Base-by-base conservation (phyloP, 2,888 invertebrate genomes). In the Lepidochrysops patricia region DNA sequence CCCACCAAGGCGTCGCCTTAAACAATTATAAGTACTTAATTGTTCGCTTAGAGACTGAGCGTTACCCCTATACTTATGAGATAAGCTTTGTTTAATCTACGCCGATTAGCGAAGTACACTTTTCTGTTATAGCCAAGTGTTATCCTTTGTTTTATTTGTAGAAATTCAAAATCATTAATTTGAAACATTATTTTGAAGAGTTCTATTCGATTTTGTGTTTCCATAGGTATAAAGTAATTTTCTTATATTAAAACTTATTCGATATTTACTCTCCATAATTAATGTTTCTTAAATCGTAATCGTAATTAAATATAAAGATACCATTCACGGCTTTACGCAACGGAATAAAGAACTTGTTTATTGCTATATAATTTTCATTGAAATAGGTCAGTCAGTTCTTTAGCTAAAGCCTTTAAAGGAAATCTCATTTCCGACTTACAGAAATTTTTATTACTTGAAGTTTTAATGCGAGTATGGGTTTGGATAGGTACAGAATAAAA, bases 1-100 rank as follows among this genome's bases (percentile, higher is more conserved):
- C n/a, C n/a, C n/a, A n/a, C n/a, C n/a, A n/a, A n/a, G n/a, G n/a
- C n/a, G n/a, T n/a, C n/a, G n/a, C n/a, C n/a, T n/a, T n/a, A n/a
- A n/a, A n/a, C n/a, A n/a, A n/a, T n/a, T n/a, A n/a, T n/a, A n/a
- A n/a, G 50, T 60, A 48, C 58, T 56, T 57, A 57, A 57, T 56
- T 57, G 57, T 58, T 57, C 37, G 26, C 15, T 26, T 32, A 9
- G 34, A 49, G 58, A 52, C 50, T 49, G 49, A 32, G 50, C 48
- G 27, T 35, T 25, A 49, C 37, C 61, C 52, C 60, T 54, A 54
- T 54, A 54, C 37, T 27, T 49, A 13, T 72, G 68, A 80, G 83
- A 85, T 86, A 84, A 84, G 77, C 77, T 74, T 72, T 82, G 80
- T 85, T 84, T 82, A 76, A 77, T 80, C 77, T 79, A 75, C 75